phyloP scores from a whole-genome alignment of 1,140 invertebrate species.

The Conus ventricosus region DNA sequence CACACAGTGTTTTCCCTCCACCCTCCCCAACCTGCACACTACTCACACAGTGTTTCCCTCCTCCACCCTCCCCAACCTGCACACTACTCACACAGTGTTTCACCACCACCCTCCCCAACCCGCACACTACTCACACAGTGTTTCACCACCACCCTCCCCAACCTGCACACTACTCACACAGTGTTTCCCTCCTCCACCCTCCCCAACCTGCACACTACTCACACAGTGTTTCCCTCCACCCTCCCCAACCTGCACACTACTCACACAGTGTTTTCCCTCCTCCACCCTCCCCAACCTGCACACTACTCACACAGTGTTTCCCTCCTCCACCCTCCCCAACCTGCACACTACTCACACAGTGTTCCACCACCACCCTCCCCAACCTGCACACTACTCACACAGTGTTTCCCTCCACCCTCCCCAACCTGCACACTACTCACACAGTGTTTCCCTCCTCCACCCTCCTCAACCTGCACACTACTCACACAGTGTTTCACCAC shows the following conservation, averaged over 20 bases:
- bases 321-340: conserved; percentile 62
- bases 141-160: too few relatives aligned
- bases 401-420: conserved; percentile 57
- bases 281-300: too few relatives aligned
- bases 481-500: conserved; percentile 61
- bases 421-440: conserved; percentile 53
- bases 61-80: too few relatives aligned
- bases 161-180: conserved; percentile 54
- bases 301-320: conserved; percentile 57
- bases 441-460: conserved; percentile 61
- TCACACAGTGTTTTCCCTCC: conserved; percentile 62
- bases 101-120: too few relatives aligned
- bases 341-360: conserved; percentile 55
- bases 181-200: conserved; percentile 60
- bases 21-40: too few relatives aligned
- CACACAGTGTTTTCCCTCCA: conserved; percentile 62
- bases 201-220: conserved; percentile 38
- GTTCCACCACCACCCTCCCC: conserved; percentile 59
- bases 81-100: conserved; percentile 54
- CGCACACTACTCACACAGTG: conserved; percentile 54
- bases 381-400: conserved; percentile 55
- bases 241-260: too few relatives aligned
- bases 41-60: conserved; percentile 62
- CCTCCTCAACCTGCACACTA: too few relatives aligned
- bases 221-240: conserved; percentile 61